Evolutionary conservation across 2,113 vertebrate species (phyloP).

Genomic region (Erinaceus europaeus): DNA sequence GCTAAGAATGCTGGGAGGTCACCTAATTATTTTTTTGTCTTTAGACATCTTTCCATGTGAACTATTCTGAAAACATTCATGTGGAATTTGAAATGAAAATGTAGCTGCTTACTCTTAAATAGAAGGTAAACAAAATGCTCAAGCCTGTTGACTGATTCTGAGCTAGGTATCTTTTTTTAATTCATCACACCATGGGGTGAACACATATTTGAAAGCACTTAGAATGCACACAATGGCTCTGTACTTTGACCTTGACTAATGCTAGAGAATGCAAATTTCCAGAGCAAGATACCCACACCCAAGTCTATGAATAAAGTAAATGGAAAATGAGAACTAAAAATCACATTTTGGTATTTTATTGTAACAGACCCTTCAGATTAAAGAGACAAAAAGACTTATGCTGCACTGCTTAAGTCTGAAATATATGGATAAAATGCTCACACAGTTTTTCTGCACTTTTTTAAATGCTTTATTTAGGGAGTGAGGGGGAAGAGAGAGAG

Average conservation of each 20-base stretch:
- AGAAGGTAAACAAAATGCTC: conserved; percentile 48
- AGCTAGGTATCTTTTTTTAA: conserved; percentile 57
- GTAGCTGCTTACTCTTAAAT: conserved; percentile 48
- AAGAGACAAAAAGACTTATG: conserved; percentile 14
- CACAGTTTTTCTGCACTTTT: conserved; percentile 35
- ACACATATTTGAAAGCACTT: conserved; percentile 39
- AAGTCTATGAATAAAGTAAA: conserved; percentile 72
- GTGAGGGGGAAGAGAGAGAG: too few relatives aligned
- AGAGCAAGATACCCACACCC: not conserved
- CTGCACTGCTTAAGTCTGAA: conserved; percentile 15
- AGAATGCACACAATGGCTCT: conserved; percentile 39
- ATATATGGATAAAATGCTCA: conserved; percentile 41
- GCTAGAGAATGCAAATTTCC: conserved; percentile 69
- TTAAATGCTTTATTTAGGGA: too few relatives aligned
- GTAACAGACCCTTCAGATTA: conserved; percentile 34
- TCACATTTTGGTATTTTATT: conserved; percentile 59
- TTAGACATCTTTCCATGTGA: conserved; percentile 2
- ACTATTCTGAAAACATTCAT: conserved; percentile 43
- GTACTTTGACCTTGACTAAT: conserved; percentile 59
- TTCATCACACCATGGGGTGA: conserved; percentile 16
- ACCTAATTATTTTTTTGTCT: not conserved
- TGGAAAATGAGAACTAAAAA: conserved; percentile 63
- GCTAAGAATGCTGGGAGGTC: not conserved
- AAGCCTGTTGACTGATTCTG: not conserved
- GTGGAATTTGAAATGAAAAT: conserved; percentile 57